Evolutionary conservation across 2,888 invertebrate species (phyloP), one percentile per base, ranked within the genome.

Genomic region (Eudasyphora cyanicolor): DNA sequence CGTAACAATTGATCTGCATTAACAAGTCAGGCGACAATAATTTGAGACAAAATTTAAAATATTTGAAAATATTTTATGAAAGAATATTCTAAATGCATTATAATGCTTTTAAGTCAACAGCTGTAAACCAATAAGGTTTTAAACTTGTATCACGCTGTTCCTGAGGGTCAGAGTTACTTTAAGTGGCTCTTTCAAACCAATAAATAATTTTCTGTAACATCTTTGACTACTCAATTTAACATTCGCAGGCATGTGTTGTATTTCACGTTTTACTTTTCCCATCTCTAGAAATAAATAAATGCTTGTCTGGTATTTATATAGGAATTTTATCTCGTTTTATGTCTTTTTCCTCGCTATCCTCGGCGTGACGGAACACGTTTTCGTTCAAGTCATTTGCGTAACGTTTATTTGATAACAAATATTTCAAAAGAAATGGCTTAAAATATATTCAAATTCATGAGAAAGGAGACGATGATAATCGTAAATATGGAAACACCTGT

Each of bases 401-500:
- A 35, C 32, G 62, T 62, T 62, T 62, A 32, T 62, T 35, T 62
- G 62, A 32, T 62, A 35, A 62, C 32, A 62, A 62, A 32, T n/a
- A 35, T 32, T 32, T 17, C 38, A 32, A 14, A 62, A 32, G 32
- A 12, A 27, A 60, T 32, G 12, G n/a, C 29, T 14, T 60, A 12
- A 60, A 60, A 60, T 62, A 6, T 62, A 14, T 62, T 7, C n/a
- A n/a, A n/a, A n/a, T n/a, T n/a, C n/a, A n/a, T n/a, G 8, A 38
- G 38, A 38, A 38, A 3, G n/a, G n/a, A n/a, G 38, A 32, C 32
- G 17, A 32, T 62, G 35, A 32, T 32, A 7, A 62, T 62, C 10
- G 32, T 32, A 62, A 62, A 62, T 62, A 62, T n/a, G 17, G 62
- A 62, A 62, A 62, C 62, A 62, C 62, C 32, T 32, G 62, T 32